Base-by-base conservation (phyloP, 2,797 vertebrate genomes). In the Chiroxiphia lanceolata region DNA sequence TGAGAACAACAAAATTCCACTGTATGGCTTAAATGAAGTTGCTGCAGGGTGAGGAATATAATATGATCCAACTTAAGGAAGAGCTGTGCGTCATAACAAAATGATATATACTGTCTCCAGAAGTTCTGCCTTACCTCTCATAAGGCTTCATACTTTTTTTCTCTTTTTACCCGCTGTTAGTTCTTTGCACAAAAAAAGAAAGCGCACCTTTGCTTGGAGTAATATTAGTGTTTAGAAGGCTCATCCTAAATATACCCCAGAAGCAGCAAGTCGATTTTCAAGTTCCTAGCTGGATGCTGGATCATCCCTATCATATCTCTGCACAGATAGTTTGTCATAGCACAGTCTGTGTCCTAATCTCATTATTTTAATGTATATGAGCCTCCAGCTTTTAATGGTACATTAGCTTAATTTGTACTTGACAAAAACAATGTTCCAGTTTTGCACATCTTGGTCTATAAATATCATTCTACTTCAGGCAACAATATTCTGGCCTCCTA, bases 351-450 rank as follows among this genome's bases (percentile, higher is more conserved):
- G 83, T 89, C 68, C 78, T 80, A 78, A 56, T 71, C 34, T 89
- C 34, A 16, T 54, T 42, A 34, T 94, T 93, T 93, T 93, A 90
- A 87, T 71, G 56, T 87, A 38, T 83, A 51, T 51, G 45, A 94
- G 78, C 81, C 1, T 3, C 65, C 42, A 92, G 78, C 68, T 93
- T 94, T 94, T 87, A 94, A 90, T 90, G 88, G 83, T 92, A 90
- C 86, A 93, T 96, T 94, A 95, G 38, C 61, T 92, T 93, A 69
- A 96, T 92, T 90, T 89, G 64, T 95, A 69, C 34, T 85, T 93
- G 53, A 69, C 57, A 89, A 81, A 94, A 96, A 87, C n/a, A 33
- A 2, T 48, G 64, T 85, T 96, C 57, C 50, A 51, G 71, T 93
- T 93, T 87, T 94, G 64, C 71, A 87, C 60, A 78, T 89, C 78